These are phyloP conservation scores for Pollenia griseotomentosa DNA, from an alignment of 2,888 invertebrate species.

Conservation along the genomic window DNA sequence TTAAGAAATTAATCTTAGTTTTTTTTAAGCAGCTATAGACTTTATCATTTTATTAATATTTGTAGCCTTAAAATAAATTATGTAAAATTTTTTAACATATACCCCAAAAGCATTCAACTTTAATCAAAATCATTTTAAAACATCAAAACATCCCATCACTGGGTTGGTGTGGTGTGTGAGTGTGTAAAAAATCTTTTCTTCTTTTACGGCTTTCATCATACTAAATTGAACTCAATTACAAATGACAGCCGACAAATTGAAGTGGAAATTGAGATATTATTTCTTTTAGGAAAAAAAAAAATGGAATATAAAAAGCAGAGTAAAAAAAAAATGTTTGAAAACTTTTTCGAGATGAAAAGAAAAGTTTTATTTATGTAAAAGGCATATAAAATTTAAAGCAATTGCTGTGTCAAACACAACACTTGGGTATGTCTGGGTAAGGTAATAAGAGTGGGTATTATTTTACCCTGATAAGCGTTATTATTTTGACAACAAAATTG, in stretches of 20 bases:
- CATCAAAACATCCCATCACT: conserved; percentile 42
- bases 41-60: conserved; percentile 61
- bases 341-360: conserved; percentile 13
- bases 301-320: neutral
- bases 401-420: conserved; percentile 19
- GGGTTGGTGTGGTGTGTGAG: neutral
- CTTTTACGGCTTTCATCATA: conserved; percentile 76
- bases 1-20: conserved; percentile 33
- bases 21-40: conserved; percentile 27
- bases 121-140: conserved; percentile 53
- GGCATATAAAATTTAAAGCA: conserved; percentile 16
- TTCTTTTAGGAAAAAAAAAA: conserved; percentile 32
- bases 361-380: neutral
- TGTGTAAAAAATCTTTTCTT: conserved; percentile 10
- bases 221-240: conserved; percentile 83
- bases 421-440: neutral
- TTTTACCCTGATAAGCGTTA: no score
- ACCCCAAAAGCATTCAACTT: conserved; percentile 40
- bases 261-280: conserved; percentile 83
- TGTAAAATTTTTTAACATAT: conserved; percentile 37
- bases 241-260: conserved; percentile 83
- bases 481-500: no score
- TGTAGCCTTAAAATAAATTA: conserved; percentile 54
- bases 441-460: no score
- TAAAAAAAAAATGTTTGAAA: neutral